phyloP scores from a whole-genome alignment of 92 coral and sea anemone genomes.

The Pocillopora meandrina region DNA sequence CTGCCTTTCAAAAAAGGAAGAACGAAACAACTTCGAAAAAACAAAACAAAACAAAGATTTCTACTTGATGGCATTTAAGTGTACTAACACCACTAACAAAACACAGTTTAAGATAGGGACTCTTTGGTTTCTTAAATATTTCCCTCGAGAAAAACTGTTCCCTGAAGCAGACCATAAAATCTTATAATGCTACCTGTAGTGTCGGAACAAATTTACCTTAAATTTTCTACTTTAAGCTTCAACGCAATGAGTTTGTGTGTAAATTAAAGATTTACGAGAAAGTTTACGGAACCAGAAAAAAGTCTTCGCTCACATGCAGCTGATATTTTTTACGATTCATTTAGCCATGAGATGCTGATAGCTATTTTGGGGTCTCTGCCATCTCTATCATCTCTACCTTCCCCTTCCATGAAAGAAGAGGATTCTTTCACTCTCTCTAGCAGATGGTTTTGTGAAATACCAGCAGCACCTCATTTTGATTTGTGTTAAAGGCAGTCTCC shows the following conservation, averaged over 20 bases:
- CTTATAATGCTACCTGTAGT: background rate
- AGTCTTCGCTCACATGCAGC: no score
- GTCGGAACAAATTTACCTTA: no score
- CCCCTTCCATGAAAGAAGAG: no score
- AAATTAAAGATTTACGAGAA: no score
- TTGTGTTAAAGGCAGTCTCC: background rate
- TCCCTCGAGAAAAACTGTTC: background rate
- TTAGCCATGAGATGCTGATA: no score
- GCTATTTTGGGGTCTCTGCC: no score
- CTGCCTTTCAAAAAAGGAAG: background rate
- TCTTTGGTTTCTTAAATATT: background rate
- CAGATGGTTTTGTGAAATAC: background rate
- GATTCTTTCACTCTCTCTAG: no score
- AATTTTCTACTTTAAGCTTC: no score
- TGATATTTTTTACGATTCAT: no score
- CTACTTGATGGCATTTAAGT: background rate
- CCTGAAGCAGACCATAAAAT: background rate
- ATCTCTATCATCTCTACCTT: no score
- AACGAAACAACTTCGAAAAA: constrained; percentile 5
- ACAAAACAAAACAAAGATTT: background rate
- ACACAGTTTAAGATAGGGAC: background rate
- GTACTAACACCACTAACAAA: background rate
- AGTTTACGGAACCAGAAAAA: no score
- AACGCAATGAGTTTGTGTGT: no score
- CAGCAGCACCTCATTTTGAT: background rate